Evolutionary conservation across 2,797 vertebrate genomes (phyloP).

Genomic region (Pteropus rufus): DNA sequence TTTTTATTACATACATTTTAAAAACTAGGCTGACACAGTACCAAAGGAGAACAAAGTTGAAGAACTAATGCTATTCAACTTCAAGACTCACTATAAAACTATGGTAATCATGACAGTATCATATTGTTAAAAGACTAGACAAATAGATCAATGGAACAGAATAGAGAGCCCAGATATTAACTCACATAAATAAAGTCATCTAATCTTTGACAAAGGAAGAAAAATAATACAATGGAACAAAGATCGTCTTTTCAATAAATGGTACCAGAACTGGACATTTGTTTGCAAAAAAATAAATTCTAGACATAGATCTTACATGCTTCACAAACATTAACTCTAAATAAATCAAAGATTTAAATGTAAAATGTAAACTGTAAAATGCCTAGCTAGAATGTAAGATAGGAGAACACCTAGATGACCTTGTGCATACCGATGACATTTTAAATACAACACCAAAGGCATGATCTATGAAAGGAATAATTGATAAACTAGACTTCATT

Average conservation of each 20-base stretch:
- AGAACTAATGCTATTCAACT: neutral
- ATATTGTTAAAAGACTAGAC: no score
- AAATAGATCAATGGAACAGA: no score
- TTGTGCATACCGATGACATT: no score
- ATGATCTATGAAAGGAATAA: no score
- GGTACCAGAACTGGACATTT: neutral
- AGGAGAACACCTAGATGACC: no score
- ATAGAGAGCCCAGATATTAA: no score
- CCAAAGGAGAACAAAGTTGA: neutral
- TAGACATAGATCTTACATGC: neutral
- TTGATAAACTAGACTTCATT: no score
- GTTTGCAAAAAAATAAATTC: neutral
- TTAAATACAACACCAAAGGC: no score
- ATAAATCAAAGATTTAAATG: neutral
- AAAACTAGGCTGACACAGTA: neutral
- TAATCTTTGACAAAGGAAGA: neutral
- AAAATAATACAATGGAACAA: neutral
- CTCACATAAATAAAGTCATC: no score
- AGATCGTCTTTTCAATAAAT: neutral
- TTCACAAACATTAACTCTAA: neutral
- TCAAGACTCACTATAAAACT: no score
- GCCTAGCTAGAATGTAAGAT: no score
- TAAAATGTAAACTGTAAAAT: neutral
- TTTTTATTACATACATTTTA: neutral
- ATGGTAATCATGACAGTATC: no score